phyloP scores from a whole-genome alignment of 2,113 vertebrate species.

The Peucedramus taeniatus region DNA sequence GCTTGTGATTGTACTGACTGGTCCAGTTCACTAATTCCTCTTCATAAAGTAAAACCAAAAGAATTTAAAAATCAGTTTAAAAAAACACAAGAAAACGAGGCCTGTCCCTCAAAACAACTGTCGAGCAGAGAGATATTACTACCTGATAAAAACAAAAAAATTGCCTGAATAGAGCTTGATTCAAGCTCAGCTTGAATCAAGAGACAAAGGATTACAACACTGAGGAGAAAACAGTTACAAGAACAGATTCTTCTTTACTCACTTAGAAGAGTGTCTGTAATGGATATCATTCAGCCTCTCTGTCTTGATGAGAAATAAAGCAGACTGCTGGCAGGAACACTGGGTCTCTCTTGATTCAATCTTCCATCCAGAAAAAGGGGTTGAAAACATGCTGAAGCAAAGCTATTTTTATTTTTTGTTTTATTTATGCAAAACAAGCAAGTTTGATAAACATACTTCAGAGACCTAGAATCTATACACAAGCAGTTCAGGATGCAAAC shows the following conservation, averaged over 20 bases:
- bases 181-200: not conserved
- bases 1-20: not conserved
- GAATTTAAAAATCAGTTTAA: not conserved
- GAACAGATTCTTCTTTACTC: not conserved
- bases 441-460: not conserved
- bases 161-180: not conserved
- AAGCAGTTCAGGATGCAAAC: not conserved
- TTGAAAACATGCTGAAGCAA: not conserved
- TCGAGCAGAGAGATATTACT: not conserved
- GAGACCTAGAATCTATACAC: not conserved
- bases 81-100: not conserved
- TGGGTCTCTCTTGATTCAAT: not conserved
- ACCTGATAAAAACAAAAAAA: not conserved
- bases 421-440: not conserved
- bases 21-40: not conserved
- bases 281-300: not conserved
- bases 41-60: not conserved
- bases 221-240: not conserved
- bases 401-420: not conserved
- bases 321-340: not conserved
- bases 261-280: not conserved
- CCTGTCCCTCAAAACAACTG: not conserved
- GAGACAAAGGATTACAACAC: not conserved
- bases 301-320: not conserved
- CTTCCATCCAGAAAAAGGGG: not conserved